Evolutionary conservation across 2,888 invertebrate species (phyloP), one percentile per base, ranked within the genome.

Genomic region (Baronia brevicornis): DNA sequence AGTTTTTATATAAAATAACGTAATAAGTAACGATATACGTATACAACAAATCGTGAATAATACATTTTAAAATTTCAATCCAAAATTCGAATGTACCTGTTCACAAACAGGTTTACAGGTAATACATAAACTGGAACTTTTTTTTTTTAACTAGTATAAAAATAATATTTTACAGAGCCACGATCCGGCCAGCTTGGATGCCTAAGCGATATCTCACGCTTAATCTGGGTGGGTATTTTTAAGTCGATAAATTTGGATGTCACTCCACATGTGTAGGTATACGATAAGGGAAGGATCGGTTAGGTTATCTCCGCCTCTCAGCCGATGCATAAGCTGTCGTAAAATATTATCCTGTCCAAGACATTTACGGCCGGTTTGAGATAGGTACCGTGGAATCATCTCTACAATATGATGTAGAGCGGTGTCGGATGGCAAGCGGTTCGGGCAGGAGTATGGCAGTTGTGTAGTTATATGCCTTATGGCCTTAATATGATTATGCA

Each of bases 191-290:
- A 56, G 51, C 45, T 51, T 13, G 25, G 18, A 17, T 13, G 13
- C 13, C 23, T 17, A 10, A 12, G 52, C 53, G 54, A 58, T 79
- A 77, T 77, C 75, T 75, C 60, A 60, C 64, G 65, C 54, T 70
- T 79, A 75, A 79, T 79, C 77, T 78, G 64, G 64, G 52, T 63
- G 75, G 68, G 60, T 79, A 74, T 77, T 79, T 79, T 78, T 71
- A 69, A 73, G 77, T 67, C 79, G 71, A 80, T 80, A 82, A 82
- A 82, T 80, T 80, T 74, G 71, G 69, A 61, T 79, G 80, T 78
- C 80, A 73, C 51, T 57, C 62, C 75, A 73, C 75, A 79, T 73
- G 72, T 78, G 74, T 66, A 64, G 67, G 71, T 60, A 57, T 63
- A 55, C 72, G 78, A 80, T 78, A 77, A 73, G 71, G 60, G 51